Evolutionary conservation across 1,140 invertebrate genomes (phyloP).

Genomic region (Brachionus plicatilis): DNA sequence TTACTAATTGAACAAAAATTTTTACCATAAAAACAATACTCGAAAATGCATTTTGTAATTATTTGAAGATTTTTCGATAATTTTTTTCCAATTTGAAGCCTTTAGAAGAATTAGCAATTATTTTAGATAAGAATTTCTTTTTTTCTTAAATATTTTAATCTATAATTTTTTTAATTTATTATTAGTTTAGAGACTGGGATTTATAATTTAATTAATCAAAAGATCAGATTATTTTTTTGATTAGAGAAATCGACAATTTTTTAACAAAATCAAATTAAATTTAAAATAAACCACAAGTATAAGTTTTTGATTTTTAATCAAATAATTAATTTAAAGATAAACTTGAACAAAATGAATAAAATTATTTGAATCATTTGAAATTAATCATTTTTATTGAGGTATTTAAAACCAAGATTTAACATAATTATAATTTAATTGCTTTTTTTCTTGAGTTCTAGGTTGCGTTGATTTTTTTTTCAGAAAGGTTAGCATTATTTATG

Average conservation of each 20-base stretch:
- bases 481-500: conserved; percentile 34
- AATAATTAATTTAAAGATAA: neutral
- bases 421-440: neutral
- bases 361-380: conserved; percentile 29
- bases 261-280: neutral
- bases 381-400: conserved; percentile 9
- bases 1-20: neutral
- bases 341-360: neutral
- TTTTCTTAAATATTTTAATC: neutral
- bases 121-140: neutral
- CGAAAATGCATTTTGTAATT: neutral
- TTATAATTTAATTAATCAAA: neutral
- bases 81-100: neutral
- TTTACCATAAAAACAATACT: neutral
- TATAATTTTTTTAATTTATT: neutral
- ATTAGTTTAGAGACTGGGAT: neutral
- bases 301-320: neutral
- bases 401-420: neutral
- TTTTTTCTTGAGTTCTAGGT: neutral
- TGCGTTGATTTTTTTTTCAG: neutral
- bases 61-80: neutral
- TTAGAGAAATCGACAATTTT: neutral
- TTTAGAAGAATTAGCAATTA: neutral
- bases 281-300: neutral
- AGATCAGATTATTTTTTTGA: neutral